These are phyloP conservation scores for Lycorma delicatula DNA, from an alignment of 1,140 invertebrate genomes.

Conservation along the genomic window DNA sequence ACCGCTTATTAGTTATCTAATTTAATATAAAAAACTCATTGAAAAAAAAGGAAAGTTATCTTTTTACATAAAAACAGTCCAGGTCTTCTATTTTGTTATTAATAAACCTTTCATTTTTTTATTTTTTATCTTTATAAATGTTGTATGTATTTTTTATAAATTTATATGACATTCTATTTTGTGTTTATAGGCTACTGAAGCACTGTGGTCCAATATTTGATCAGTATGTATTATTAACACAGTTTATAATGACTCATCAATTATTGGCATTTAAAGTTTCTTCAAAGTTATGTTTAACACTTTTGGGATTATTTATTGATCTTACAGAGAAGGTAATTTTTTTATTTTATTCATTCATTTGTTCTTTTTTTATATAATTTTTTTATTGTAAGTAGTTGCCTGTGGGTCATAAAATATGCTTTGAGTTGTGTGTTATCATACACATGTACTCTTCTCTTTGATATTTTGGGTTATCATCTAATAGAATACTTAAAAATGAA, in stretches of 20 bases:
- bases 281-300: conserved; percentile 73
- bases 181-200: conserved; percentile 8
- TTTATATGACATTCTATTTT: background rate
- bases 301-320: conserved; percentile 78
- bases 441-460: too few relatives aligned
- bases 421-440: too few relatives aligned
- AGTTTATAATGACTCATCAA: conserved; percentile 70
- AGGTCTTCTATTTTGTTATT: too few relatives aligned
- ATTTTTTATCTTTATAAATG: background rate
- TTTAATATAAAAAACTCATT: too few relatives aligned
- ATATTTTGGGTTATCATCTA: too few relatives aligned
- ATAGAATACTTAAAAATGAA: background rate
- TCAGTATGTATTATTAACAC: conserved; percentile 61
- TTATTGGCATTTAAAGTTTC: conserved; percentile 64
- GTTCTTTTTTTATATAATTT: conserved; percentile 9
- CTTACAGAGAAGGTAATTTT: conserved; percentile 61
- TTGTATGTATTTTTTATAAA: background rate
- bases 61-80: too few relatives aligned
- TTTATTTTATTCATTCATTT: conserved; percentile 17
- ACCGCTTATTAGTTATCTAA: too few relatives aligned
- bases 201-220: conserved; percentile 59
- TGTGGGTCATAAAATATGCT: too few relatives aligned
- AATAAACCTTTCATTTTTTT: too few relatives aligned
- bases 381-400: conserved; percentile 13
- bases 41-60: too few relatives aligned